phyloP scores from a whole-genome alignment of 2,888 invertebrate genomes.

The Spodoptera exigua region DNA sequence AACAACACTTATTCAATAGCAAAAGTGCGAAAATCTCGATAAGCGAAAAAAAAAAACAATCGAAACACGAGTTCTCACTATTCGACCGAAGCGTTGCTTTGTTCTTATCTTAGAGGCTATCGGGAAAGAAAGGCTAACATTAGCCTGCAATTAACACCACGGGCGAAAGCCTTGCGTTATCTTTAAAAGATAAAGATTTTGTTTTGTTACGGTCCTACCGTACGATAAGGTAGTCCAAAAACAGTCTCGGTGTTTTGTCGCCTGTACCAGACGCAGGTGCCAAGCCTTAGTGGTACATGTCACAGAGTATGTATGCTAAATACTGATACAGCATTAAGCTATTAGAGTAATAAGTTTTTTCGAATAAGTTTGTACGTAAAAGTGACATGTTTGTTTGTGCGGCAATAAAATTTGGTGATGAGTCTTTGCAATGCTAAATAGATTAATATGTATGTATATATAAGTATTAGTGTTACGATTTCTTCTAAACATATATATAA shows the following conservation, averaged over 20 bases:
- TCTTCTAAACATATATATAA: too few species aligned
- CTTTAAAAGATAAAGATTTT: conserved; percentile 73
- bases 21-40: conserved; percentile 31
- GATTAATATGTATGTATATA: too few species aligned
- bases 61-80: conserved; percentile 30
- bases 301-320: conserved; percentile 57
- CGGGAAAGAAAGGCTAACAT: conserved; percentile 66
- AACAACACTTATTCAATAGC: conserved; percentile 2
- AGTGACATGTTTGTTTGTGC: too few species aligned
- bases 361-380: too few species aligned
- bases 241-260: conserved; percentile 71
- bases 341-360: too few species aligned
- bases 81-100: conserved; percentile 56
- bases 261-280: conserved; percentile 77
- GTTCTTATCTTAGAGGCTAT: conserved; percentile 57
- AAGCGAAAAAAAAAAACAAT: conserved; percentile 32
- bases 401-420: too few species aligned
- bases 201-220: conserved; percentile 76
- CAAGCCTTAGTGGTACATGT: conserved; percentile 42
- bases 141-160: conserved; percentile 80
- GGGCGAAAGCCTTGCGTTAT: conserved; percentile 67
- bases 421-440: too few species aligned
- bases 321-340: too few species aligned
- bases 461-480: too few species aligned
- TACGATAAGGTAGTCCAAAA: conserved; percentile 63